Evolutionary conservation across 1,140 invertebrate genomes (phyloP).

Genomic region (Pristionchus pacificus): DNA sequence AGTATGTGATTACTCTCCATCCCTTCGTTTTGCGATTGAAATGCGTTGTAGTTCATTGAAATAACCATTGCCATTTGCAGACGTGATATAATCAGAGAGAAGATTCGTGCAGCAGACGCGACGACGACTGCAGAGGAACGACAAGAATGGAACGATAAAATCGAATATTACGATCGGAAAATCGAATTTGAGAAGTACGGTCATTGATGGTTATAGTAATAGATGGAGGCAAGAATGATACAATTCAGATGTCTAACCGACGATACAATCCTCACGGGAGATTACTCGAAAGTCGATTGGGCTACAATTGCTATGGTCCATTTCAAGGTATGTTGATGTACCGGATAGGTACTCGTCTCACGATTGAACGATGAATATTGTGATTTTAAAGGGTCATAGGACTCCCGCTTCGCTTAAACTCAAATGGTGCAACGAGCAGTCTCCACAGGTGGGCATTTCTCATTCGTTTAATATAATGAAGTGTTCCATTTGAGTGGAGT

Average conservation of each 20-base stretch:
- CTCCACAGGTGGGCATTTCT: too few relatives aligned
- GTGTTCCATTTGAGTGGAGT: too few relatives aligned
- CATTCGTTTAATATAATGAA: too few relatives aligned
- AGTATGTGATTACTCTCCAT: neutral
- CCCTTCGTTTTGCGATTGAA: neutral
- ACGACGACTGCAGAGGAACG: constrained; percentile 15
- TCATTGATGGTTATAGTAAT: neutral
- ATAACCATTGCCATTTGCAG: constrained; percentile 6
- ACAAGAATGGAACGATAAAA: constrained; percentile 12
- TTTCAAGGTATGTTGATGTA: constrained; percentile 1
- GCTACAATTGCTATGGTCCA: constrained; percentile 22
- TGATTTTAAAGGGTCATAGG: constrained; percentile 29
- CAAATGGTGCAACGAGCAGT: constrained; percentile 56
- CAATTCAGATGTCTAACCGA: constrained; percentile 18
- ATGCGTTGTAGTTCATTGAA: too few relatives aligned
- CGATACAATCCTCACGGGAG: constrained; percentile 12
- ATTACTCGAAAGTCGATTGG: constrained; percentile 20
- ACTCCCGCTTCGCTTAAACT: constrained; percentile 43
- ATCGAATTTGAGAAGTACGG: constrained; percentile 14
- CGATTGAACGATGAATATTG: constrained; percentile 4
- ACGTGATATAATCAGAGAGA: constrained; percentile 20
- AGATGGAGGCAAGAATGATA: neutral
- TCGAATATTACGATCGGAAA: constrained; percentile 13
- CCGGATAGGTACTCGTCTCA: neutral
- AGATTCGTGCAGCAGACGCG: constrained; percentile 12